Evolutionary conservation across 2,797 vertebrate genomes (phyloP), one percentile per base, ranked within the genome.

Genomic region (Paguma larvata): DNA sequence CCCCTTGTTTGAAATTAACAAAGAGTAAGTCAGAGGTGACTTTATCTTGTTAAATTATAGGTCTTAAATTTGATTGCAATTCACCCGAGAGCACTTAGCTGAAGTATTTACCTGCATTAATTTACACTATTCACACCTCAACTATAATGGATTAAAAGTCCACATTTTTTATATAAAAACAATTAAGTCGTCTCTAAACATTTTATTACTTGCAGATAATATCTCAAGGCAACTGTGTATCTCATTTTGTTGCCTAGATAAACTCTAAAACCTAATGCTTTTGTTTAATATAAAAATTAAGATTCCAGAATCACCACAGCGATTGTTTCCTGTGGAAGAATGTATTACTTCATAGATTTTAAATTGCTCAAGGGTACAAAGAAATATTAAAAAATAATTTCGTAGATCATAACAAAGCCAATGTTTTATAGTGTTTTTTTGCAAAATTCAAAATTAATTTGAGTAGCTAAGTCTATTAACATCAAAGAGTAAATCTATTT

Each of bases 351-450:
- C 77, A 77, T 27, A 82, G 32, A 97, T 94, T 97, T 98, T 97
- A 95, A 97, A 95, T 96, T 97, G 96, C 94, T 96, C 25, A 79
- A 92, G 95, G 96, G 89, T 89, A 89, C 10, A 70, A 48, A 41
- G 11, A 95, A 96, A 67, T 98, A 95, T 97, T 97, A 96, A 91
- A 97, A 98, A 98, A 73, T 96, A 56, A 7, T 97, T 68, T 72
- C 0, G 0, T 95, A 75, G 63, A 93, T 89, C 93, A 27, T 95
- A 96, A 95, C 87, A 97, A 84, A 79, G 86, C 38, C 77, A 83
- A 70, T 93, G 12, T 96, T 70, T 97, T 92, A 70, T 95, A 83
- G 85, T 94, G 46, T 96, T 78, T 72, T 72, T 96, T 80, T 51
- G 0, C 15, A 73, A 89, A 68, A 97, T 96, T 3, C 70, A 94